Conservation (phyloP, 2,888 invertebrate genomes). For the Tipula unca region DNA sequence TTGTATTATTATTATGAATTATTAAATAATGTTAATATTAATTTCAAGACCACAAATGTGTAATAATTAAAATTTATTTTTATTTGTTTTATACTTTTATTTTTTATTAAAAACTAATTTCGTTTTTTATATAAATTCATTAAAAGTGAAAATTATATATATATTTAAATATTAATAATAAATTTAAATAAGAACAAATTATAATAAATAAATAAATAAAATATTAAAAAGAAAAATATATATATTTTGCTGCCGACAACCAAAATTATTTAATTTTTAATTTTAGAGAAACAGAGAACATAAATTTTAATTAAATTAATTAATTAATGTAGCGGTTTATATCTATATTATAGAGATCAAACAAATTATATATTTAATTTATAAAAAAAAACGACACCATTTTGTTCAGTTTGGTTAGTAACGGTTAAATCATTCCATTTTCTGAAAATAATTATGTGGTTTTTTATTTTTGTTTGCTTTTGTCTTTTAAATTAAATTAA, state of each 20-base stretch:
- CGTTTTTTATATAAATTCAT: background rate
- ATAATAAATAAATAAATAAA: background rate
- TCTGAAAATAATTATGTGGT: background rate
- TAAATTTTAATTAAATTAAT: conserved; percentile 8
- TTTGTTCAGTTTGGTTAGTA: background rate
- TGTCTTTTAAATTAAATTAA: background rate
- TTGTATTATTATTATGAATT: background rate
- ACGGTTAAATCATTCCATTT: background rate
- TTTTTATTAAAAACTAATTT: background rate
- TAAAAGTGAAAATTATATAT: background rate
- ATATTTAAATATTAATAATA: background rate
- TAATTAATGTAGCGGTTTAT: background rate
- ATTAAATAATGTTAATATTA: background rate
- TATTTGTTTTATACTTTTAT: background rate
- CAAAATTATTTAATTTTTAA: background rate
- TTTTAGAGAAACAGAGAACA: background rate
- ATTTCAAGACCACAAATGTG: background rate
- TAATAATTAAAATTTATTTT: background rate
- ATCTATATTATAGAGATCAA: background rate
- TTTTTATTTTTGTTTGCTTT: background rate
- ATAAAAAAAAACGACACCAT: background rate
- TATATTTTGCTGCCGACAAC: conserved; percentile 8
- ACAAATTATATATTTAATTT: background rate
- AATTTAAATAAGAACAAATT: conserved; percentile 14
- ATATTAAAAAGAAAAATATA: background rate